Conservation (phyloP, 2,888 invertebrate species). For the Rhingia campestris region DNA sequence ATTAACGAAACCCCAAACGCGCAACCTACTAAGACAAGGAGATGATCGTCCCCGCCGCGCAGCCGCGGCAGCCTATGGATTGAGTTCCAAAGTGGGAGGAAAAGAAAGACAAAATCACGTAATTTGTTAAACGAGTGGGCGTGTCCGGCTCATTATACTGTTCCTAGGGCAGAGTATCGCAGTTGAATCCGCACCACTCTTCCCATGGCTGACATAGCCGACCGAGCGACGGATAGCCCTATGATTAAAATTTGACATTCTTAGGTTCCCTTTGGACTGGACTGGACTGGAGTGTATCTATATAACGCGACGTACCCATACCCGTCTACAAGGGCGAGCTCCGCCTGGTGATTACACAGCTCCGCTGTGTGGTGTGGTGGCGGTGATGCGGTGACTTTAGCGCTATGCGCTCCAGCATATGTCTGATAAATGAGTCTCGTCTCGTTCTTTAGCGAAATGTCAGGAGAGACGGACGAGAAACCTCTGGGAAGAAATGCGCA, state of each 20-base stretch:
- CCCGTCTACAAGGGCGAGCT: constrained; percentile 3
- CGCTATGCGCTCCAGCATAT: constrained; percentile 49
- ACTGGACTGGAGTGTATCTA: background rate
- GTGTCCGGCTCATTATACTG: constrained; percentile 68
- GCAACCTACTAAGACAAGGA: constrained; percentile 15
- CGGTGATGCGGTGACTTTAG: constrained; percentile 62
- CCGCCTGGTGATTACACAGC: constrained; percentile 63
- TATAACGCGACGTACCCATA: background rate
- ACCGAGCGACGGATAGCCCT: constrained; percentile 53
- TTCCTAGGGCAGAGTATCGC: constrained; percentile 62
- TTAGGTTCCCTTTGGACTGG: constrained; percentile 40
- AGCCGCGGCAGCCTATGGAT: background rate
- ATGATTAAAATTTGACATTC: constrained; percentile 75
- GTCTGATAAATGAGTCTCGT: constrained; percentile 67
- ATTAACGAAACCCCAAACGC: constrained; percentile 54
- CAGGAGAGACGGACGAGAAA: constrained; percentile 19
- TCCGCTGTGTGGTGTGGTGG: constrained; percentile 26
- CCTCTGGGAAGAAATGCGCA: background rate
- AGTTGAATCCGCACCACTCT: constrained; percentile 16
- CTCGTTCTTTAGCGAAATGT: constrained; percentile 63
- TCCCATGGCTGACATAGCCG: constrained; percentile 14
- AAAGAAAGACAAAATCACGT: constrained; percentile 74
- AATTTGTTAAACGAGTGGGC: constrained; percentile 74
- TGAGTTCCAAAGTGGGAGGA: constrained; percentile 49
- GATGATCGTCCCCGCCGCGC: constrained; percentile 29